Percentiles rank a stretch among this genome's conserved stretches.
Conservation (phyloP, 2,888 invertebrate species). For the Scaptomyza parva region DNA sequence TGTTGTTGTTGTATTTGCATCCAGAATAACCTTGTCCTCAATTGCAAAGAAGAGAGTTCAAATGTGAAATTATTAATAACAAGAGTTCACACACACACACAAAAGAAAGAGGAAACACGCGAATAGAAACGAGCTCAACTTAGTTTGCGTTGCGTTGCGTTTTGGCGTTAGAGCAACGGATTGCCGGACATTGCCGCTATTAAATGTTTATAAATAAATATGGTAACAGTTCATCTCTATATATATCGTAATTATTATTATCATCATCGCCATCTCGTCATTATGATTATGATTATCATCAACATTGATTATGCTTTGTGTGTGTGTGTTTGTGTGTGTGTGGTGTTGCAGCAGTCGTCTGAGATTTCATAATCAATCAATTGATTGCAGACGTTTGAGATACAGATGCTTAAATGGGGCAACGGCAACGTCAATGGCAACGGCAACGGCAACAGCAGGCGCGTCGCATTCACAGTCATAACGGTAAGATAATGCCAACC, state of each 20-base stretch:
- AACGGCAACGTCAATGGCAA: too few relatives aligned
- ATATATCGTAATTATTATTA: conserved; percentile 39
- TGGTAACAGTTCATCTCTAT: conserved; percentile 59
- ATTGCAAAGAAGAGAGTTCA: conserved; percentile 21
- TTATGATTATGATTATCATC: conserved; percentile 26
- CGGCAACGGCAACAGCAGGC: too few relatives aligned
- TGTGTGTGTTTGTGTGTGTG: conserved; percentile 23
- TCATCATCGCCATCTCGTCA: conserved; percentile 21
- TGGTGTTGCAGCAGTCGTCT: conserved; percentile 2
- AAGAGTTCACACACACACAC: conserved; percentile 7
- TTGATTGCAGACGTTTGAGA: conserved; percentile 52
- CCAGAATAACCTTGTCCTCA: conserved; percentile 31
- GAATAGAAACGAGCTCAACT: conserved; percentile 4
- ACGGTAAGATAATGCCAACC: conserved; percentile 36
- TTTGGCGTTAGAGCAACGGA: conserved; percentile 13
- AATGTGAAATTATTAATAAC: conserved; percentile 23
- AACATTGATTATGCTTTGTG: conserved; percentile 57
- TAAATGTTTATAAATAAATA: conserved; percentile 64
- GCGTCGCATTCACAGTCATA: conserved; percentile 12
- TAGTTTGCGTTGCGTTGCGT: conserved; percentile 18
- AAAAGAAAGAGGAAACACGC: conserved; percentile 17
- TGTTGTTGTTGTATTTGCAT: conserved; percentile 1
- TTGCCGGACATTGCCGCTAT: conserved; percentile 44
- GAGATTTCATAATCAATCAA: conserved; percentile 72
- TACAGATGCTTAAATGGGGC: conserved; percentile 47